Conservation (phyloP, 2,113 vertebrate genomes). For the Saguinus midas region DNA sequence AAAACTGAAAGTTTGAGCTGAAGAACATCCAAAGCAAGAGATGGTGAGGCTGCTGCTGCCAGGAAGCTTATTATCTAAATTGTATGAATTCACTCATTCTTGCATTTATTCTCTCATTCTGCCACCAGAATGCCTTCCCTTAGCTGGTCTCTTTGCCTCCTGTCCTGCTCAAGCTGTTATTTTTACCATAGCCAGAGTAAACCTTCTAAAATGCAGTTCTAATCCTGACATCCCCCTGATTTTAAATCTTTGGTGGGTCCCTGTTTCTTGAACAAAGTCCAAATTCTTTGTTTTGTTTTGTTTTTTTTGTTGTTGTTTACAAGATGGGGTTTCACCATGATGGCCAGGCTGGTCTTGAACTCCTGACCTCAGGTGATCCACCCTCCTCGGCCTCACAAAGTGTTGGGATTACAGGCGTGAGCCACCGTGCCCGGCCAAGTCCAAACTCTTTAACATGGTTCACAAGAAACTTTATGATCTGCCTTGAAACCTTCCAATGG, state of each 20-base stretch:
- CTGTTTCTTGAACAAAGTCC: constrained; percentile 18
- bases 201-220: neutral
- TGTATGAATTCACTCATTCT: neutral
- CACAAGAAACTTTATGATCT: neutral
- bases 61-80: neutral
- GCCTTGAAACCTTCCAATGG: neutral
- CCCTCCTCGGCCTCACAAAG: no score
- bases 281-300: neutral
- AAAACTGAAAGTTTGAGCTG: neutral
- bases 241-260: neutral
- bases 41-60: neutral
- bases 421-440: neutral
- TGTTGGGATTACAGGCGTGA: no score
- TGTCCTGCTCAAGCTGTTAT: neutral
- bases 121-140: neutral
- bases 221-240: neutral
- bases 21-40: neutral
- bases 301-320: no score
- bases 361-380: no score
- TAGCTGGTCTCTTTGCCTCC: neutral
- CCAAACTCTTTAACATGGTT: neutral
- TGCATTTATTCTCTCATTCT: neutral
- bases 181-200: neutral
- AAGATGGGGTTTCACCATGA: no score
- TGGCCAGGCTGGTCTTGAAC: no score